Percentiles rank a stretch among this genome's conserved stretches.
phyloP scores from a whole-genome alignment of 2,888 invertebrate species.

The Nemurella pictetii region DNA sequence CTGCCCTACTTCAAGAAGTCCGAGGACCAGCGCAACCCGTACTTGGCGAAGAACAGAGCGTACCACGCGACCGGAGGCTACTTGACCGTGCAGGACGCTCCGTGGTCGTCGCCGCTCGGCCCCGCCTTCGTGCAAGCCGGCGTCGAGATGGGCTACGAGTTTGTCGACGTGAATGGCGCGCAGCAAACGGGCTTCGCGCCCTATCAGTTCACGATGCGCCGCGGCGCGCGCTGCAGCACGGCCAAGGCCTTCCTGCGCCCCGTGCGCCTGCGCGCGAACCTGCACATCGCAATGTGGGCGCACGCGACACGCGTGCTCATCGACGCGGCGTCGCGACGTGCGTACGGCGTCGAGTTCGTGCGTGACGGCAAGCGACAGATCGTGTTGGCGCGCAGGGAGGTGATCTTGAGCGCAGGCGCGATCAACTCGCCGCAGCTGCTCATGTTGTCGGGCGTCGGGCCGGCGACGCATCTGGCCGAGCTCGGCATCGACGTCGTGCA shows the following conservation, averaged over 20 bases:
- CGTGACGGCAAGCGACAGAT: slow-evolving; percentile 62
- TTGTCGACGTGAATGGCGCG: slow-evolving; percentile 81
- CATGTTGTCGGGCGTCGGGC: slow-evolving; percentile 89
- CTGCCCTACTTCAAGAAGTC: slow-evolving; percentile 85
- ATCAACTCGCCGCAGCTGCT: slow-evolving; percentile 90
- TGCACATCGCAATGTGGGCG: slow-evolving; percentile 79
- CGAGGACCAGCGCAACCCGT: slow-evolving; percentile 85
- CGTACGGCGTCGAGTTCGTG: slow-evolving; percentile 79
- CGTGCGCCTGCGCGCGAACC: slow-evolving; percentile 72
- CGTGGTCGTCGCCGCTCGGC: slow-evolving; percentile 81
- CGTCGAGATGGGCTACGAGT: slow-evolving; percentile 90
- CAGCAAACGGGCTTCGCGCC: slow-evolving; percentile 86
- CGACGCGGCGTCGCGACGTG: slow-evolving; percentile 69
- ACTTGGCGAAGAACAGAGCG: slow-evolving; percentile 71
- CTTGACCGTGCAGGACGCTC: slow-evolving; percentile 74
- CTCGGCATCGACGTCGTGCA: slow-evolving; percentile 73
- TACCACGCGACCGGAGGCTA: slow-evolving; percentile 77
- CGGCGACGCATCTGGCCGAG: slow-evolving; percentile 69
- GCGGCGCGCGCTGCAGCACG: slow-evolving; percentile 80
- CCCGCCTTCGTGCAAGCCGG: slow-evolving; percentile 82
- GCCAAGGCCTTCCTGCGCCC: slow-evolving; percentile 85
- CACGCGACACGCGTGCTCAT: slow-evolving; percentile 73
- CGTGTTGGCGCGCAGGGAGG: slow-evolving; percentile 70
- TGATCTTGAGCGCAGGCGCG: slow-evolving; percentile 63
- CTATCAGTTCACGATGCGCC: slow-evolving; percentile 86